Evolutionary conservation across 2,113 vertebrate genomes (phyloP).

Genomic region (Microcebus ravelobensis): DNA sequence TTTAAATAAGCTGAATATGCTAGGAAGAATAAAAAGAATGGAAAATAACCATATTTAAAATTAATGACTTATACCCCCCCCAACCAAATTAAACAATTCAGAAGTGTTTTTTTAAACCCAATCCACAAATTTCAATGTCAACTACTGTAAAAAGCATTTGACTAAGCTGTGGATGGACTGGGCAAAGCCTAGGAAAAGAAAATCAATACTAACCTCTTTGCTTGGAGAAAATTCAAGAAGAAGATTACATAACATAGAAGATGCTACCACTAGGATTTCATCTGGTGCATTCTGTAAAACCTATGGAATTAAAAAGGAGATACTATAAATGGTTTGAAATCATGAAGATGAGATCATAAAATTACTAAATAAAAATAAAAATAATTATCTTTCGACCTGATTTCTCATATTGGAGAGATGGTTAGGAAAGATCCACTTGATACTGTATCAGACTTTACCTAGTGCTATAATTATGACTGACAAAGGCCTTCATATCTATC

Average conservation of each 20-base stretch:
- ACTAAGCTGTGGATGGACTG: neutral
- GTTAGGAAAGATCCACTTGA: neutral
- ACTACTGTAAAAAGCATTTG: slow-evolving; percentile 2
- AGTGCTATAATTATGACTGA: neutral
- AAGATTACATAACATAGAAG: slow-evolving; percentile 98
- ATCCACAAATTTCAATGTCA: slow-evolving; percentile 26
- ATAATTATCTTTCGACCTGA: neutral
- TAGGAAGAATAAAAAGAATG: neutral
- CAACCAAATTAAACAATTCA: neutral
- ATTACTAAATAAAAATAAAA: slow-evolving; percentile 57
- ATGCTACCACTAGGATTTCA: slow-evolving; percentile 98
- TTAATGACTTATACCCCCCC: neutral
- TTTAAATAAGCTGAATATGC: slow-evolving; percentile 24
- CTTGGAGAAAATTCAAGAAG: slow-evolving; percentile 99
- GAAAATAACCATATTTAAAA: neutral
- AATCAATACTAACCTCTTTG: slow-evolving; percentile 93
- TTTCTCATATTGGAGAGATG: neutral
- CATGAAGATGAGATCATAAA: slow-evolving; percentile 9
- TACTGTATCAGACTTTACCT: neutral
- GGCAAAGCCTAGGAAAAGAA: slow-evolving; percentile 29
- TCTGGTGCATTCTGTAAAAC: slow-evolving; percentile 98
- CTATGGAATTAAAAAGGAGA: slow-evolving; percentile 81
- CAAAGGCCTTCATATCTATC: neutral
- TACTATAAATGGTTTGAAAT: slow-evolving; percentile 49
- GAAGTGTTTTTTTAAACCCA: slow-evolving; percentile 42